Conservation (phyloP, 2,113 vertebrate species). For the Pardalotus punctatus region DNA sequence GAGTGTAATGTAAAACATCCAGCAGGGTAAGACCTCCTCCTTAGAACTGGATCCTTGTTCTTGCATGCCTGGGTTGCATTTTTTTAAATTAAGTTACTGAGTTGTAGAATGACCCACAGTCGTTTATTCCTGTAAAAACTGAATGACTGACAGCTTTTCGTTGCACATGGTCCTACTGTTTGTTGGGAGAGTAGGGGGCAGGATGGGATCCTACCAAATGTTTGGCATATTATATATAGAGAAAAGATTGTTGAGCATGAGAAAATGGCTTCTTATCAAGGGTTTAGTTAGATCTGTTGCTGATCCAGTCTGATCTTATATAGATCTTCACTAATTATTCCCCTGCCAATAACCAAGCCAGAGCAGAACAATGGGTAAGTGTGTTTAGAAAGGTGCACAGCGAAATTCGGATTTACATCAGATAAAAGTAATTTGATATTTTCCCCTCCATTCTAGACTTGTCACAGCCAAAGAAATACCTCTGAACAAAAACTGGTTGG, state of each 20-base stretch:
- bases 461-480: conserved; percentile 41
- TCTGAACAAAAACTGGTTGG: conserved; percentile 18
- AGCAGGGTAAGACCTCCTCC: conserved; percentile 14
- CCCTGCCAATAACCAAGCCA: neutral
- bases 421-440: conserved; percentile 47
- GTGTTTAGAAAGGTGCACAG: neutral
- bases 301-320: neutral
- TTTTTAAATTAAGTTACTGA: conserved; percentile 42
- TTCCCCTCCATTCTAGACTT: neutral
- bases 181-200: neutral
- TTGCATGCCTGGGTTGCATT: conserved; percentile 22
- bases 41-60: neutral
- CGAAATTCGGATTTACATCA: conserved; percentile 45
- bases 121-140: neutral
- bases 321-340: neutral
- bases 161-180: neutral
- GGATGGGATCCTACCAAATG: neutral
- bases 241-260: neutral
- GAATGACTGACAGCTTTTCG: neutral
- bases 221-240: neutral
- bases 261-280: neutral
- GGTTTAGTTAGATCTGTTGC: neutral
- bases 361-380: neutral
- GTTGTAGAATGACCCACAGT: neutral
- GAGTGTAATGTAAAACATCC: conserved; percentile 13